These are phyloP conservation scores for Venturia canescens DNA, from an alignment of 1,140 invertebrate genomes.

Conservation along the genomic window DNA sequence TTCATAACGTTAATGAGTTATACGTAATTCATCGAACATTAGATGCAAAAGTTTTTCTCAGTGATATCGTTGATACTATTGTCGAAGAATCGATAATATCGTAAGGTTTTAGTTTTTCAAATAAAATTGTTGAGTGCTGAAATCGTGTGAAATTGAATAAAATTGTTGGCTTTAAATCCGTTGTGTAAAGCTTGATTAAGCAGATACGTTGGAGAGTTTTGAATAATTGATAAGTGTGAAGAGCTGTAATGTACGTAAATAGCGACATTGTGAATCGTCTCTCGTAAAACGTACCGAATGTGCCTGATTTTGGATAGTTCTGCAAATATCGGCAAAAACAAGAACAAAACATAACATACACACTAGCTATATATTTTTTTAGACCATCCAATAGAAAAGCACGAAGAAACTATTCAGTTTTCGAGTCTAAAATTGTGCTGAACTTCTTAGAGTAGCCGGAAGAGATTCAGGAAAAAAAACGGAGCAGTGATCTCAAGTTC, in stretches of 20 bases:
- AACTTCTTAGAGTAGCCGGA: not conserved
- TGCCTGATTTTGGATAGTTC: slow-evolving; percentile 40
- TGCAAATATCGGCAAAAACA: slow-evolving; percentile 20
- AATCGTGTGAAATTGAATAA: too few relatives aligned
- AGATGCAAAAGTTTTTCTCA: too few relatives aligned
- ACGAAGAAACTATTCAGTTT: not conserved
- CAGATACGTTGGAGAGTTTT: not conserved
- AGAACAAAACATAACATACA: not conserved
- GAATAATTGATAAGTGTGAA: not conserved
- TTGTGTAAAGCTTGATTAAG: not conserved
- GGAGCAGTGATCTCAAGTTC: slow-evolving; percentile 5
- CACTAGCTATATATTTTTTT: slow-evolving; percentile 32
- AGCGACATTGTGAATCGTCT: slow-evolving; percentile 18
- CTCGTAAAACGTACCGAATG: slow-evolving; percentile 40
- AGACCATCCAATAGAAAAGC: slow-evolving; percentile 12
- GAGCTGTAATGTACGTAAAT: slow-evolving; percentile 37
- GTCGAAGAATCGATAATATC: too few relatives aligned
- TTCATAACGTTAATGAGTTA: too few relatives aligned
- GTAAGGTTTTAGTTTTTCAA: too few relatives aligned
- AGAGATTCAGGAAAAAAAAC: slow-evolving; percentile 11
- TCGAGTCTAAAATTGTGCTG: not conserved
- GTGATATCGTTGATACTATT: too few relatives aligned
- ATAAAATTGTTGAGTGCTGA: too few relatives aligned
- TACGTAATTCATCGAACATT: too few relatives aligned
- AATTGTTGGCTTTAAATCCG: not conserved